Conservation (phyloP, 2,113 vertebrate genomes). For the Chiloscyllium plagiosum region DNA sequence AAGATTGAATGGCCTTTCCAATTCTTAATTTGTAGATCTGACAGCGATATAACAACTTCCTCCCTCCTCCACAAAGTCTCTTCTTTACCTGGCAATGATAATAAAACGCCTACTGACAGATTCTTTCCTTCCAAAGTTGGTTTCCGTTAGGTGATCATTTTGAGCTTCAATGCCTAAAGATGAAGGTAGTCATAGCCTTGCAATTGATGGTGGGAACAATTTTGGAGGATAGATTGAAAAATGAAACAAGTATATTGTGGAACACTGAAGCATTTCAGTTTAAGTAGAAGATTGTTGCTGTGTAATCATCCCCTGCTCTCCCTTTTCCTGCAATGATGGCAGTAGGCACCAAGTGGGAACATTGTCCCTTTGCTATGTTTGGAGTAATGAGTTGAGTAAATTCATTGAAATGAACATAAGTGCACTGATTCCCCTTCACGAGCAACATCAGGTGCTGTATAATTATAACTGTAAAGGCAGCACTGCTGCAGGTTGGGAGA, state of each 20-base stretch:
- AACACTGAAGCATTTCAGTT: not conserved
- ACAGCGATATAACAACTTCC: not conserved
- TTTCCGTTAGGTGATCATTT: not conserved
- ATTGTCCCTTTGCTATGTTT: not conserved
- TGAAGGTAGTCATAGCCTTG: not conserved
- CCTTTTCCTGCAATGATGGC: not conserved
- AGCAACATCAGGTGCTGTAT: not conserved
- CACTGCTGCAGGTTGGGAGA: not conserved
- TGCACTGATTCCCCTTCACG: not conserved
- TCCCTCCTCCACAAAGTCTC: not conserved
- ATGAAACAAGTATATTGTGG: not conserved
- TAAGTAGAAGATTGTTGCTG: not conserved
- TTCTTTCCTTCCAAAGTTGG: not conserved
- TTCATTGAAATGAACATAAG: not conserved
- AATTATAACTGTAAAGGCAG: not conserved
- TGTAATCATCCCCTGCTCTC: not conserved
- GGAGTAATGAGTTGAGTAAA: not conserved
- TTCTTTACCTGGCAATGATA: not conserved
- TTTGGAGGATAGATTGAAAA: not conserved
- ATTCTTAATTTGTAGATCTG: not conserved
- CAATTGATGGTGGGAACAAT: not conserved
- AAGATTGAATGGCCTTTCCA: not conserved
- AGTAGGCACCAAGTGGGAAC: not conserved
- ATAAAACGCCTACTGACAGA: not conserved
- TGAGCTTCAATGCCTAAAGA: too few relatives aligned